phyloP scores from a whole-genome alignment of 2,113 vertebrate genomes.

The Dipodomys spectabilis region DNA sequence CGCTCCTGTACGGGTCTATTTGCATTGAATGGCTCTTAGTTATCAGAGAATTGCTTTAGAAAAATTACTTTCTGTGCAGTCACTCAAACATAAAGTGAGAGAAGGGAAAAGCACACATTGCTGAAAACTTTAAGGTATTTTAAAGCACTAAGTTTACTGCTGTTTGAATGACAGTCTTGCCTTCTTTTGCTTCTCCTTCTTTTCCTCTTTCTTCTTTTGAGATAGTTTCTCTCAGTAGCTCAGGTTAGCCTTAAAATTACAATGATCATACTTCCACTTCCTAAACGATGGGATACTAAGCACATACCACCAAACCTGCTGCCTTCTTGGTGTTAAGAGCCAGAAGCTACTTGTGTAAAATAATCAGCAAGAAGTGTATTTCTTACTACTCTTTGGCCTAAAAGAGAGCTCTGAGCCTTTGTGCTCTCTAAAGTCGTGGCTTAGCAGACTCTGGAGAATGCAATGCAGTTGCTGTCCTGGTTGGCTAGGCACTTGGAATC shows the following conservation, averaged over 20 bases:
- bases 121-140: neutral
- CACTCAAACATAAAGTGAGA: neutral
- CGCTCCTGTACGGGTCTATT: neutral
- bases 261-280: neutral
- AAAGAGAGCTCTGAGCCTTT: neutral
- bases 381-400: neutral
- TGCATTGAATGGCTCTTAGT: neutral
- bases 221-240: too few relatives aligned
- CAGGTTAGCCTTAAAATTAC: too few relatives aligned
- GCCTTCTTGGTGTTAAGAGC: slow-evolving; percentile 15
- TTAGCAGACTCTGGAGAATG: slow-evolving; percentile 37
- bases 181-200: too few relatives aligned
- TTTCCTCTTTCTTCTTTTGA: too few relatives aligned
- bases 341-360: neutral
- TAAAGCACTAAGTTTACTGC: neutral
- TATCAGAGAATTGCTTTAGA: slow-evolving; percentile 3
- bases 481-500: slow-evolving; percentile 32
- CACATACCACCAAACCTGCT: neutral
- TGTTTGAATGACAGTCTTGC: neutral
- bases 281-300: too few relatives aligned
- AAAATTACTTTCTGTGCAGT: neutral
- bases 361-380: slow-evolving; percentile 12
- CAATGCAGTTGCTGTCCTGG: neutral
- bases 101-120: neutral
- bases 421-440: neutral